Evolutionary conservation across 1,140 invertebrate genomes (phyloP).

Genomic region (Brachionus sp.): DNA sequence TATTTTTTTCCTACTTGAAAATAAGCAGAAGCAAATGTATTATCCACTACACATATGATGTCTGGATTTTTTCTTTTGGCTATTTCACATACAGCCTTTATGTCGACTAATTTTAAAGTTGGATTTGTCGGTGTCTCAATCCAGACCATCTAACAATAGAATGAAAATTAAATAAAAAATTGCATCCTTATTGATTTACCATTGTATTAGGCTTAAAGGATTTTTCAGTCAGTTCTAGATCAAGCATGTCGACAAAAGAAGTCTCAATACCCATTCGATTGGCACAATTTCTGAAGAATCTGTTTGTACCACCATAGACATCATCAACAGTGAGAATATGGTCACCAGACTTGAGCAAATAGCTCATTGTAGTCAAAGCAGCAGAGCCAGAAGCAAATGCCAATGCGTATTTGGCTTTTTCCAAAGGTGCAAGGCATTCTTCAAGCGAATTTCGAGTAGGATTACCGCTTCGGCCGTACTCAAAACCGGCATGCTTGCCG

Average conservation of each 20-base stretch:
- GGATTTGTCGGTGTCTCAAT: constrained; percentile 98
- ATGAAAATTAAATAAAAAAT: not conserved
- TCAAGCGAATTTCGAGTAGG: constrained; percentile 85
- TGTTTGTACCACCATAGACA: constrained; percentile 65
- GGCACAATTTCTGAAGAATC: constrained; percentile 64
- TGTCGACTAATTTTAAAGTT: constrained; percentile 82
- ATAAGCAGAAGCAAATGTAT: constrained; percentile 93
- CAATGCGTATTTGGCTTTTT: constrained; percentile 77
- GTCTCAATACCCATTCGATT: constrained; percentile 69
- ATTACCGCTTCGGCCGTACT: constrained; percentile 90
- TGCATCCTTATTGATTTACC: constrained; percentile 60
- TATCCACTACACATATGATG: constrained; percentile 86
- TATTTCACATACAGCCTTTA: constrained; percentile 69
- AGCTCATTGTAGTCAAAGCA: constrained; percentile 71
- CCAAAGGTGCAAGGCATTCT: constrained; percentile 80
- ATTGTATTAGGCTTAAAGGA: constrained; percentile 79
- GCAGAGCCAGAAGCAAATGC: constrained; percentile 84
- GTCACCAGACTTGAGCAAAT: constrained; percentile 77
- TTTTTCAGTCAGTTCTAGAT: constrained; percentile 67
- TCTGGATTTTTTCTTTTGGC: constrained; percentile 63
- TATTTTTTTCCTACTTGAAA: constrained; percentile 66
- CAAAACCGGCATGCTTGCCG: constrained; percentile 73
- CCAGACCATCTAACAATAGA: constrained; percentile 75
- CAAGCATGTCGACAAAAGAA: constrained; percentile 76
- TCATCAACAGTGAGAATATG: constrained; percentile 73